Evolutionary conservation across 2,113 vertebrate species (phyloP).

Genomic region (Octodon degus): DNA sequence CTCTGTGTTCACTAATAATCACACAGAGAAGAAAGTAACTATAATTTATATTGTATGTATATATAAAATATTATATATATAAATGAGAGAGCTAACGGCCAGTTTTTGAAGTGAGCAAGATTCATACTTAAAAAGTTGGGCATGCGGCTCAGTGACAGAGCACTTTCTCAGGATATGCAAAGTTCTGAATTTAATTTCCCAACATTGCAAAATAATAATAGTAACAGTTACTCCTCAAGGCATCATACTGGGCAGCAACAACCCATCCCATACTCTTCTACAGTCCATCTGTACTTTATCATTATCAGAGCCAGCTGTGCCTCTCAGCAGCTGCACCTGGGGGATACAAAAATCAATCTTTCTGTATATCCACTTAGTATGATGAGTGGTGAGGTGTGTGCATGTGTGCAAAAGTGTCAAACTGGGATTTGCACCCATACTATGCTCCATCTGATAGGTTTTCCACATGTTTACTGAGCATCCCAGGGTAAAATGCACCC

Average conservation of each 20-base stretch:
- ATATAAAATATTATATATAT: neutral
- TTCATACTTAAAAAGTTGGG: neutral
- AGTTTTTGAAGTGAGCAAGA: constrained; percentile 24
- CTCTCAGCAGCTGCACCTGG: neutral
- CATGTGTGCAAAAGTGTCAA: neutral
- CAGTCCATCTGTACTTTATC: neutral
- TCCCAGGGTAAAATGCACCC: neutral
- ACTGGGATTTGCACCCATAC: neutral
- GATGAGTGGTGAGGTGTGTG: neutral
- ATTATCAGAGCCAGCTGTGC: neutral
- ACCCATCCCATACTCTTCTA: neutral
- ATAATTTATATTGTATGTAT: neutral
- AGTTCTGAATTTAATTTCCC: neutral
- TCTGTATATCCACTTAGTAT: neutral
- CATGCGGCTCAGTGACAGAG: neutral
- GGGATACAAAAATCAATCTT: neutral
- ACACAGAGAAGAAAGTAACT: neutral
- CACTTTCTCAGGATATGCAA: neutral
- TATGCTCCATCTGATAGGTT: neutral
- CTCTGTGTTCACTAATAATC: neutral
- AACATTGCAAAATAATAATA: neutral
- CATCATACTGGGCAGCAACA: neutral
- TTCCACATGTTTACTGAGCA: neutral
- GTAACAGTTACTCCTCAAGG: neutral
- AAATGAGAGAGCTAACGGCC: neutral